Base-by-base conservation (phyloP, 1,140 invertebrate species). In the Agrypnia vestita region DNA sequence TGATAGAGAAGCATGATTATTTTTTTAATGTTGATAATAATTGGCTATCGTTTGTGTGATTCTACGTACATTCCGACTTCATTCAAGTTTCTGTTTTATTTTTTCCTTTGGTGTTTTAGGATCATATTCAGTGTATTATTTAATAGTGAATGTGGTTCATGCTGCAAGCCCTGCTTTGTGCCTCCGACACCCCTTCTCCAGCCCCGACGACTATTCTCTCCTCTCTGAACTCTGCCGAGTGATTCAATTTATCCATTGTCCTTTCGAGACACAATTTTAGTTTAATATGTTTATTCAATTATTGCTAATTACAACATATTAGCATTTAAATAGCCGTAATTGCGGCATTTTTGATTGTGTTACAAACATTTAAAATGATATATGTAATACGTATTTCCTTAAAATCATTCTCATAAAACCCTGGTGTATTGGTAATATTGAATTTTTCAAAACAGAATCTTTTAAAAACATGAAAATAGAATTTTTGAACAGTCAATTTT, bases 401-500 rank as follows among this genome's bases (percentile, higher is more conserved):
- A 51, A 51, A 51, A 51, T 51, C 49, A 51, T 51, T 51, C 3
- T 15, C 49, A 3, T n/a, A n/a, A n/a, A 13, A 35, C 25, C 25
- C 1, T 35, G 6, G 25, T 35, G 1, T 35, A 3, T 6, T 49
- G 7, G 7, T 13, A 49, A 49, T 51, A 51, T 51, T 51, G n/a
- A 51, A 13, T 51, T 51, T 15, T 51, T 51, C n/a, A 51, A 51
- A 51, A 51, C 8, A 13, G n/a, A 51, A 13, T 51, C 49, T 13
- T 13, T 51, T 51, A 12, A 51, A 35, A 15, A 61, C 17, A 10
- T 25, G 13, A n/a, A 73, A 73, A 73, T 73, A 73, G 25, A 73
- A 73, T 53, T 53, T 73, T 73, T 73, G 69, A 73, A 55, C 69
- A 73, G 69, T 73, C 69, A 73, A 73, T 73, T 53, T 73, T 73